Base-by-base conservation (phyloP, 2,113 vertebrate species). In the Serilophus lunatus region DNA sequence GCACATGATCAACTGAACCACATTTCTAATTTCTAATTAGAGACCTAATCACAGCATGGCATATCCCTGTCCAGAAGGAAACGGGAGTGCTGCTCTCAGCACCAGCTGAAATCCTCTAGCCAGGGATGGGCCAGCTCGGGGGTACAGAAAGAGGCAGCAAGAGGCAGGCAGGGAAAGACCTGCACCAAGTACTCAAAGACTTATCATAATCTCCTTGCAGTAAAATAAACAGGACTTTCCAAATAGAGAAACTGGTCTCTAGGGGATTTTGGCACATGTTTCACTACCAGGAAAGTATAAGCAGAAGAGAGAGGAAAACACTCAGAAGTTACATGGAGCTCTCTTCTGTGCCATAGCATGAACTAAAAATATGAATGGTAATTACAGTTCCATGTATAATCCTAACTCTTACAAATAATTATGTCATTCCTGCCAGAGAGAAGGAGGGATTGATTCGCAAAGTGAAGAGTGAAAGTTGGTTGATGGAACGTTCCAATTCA, bases 401-500 rank as follows among this genome's bases (percentile, higher is more conserved):
- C 64, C 68, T 65, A 47, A 54, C 38, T 66, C 68, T 70, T 63
- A 82, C 16, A 83, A 81, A 70, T 63, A 83, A 77, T 3, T 11
- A 56, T 90, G 92, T 83, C 45, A 47, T 66, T 86, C 20, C 54
- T 3, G 2, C 8, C 47, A n/a, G 76, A 76, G 24, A 76, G 50
- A 33, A 86, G 38, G 22, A 54, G 18, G 8, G 47, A 80, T 82
- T 81, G 63, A 77, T 77, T 35, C 78, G 49, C 47, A 59, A 96
- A 86, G 42, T 14, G 6, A 78, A 92, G 76, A 77, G 47, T 35
- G 70, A 56, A 83, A 33, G 33, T 5, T 70, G 47, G 80, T 40
- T 78, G 72, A 90, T 68, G 12, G 51, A 54, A 92, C 51, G 88
- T 83, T 82, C 59, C 71, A 93, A 35, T 86, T 78, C 68, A 78